A percentile compares a stretch with the other conserved stretches of the same genome.
phyloP scores from a whole-genome alignment of 1,140 invertebrate genomes.

The Elysia chlorotica region DNA sequence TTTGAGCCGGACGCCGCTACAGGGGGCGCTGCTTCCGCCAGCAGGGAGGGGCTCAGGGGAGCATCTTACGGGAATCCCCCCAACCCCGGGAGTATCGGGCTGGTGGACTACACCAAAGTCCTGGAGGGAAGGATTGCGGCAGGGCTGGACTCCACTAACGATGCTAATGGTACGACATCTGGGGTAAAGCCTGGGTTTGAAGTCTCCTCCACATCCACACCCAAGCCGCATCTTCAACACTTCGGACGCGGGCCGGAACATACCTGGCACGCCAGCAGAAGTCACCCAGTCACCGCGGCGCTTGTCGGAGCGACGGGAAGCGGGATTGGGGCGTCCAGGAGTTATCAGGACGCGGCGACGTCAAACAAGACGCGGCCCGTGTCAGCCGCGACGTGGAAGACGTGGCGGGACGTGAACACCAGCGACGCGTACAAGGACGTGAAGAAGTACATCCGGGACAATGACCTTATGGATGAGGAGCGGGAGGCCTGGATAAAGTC shows the following conservation, averaged over 20 bases:
- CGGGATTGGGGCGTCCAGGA: background rate
- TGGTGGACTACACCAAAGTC: background rate
- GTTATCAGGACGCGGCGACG: background rate
- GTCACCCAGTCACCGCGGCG: too few species aligned
- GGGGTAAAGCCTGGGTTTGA: too few species aligned
- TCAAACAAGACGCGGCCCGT: background rate
- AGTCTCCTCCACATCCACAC: too few species aligned
- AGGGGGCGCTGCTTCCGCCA: background rate
- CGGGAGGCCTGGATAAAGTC: slow-evolving; percentile 44
- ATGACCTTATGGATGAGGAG: slow-evolving; percentile 48
- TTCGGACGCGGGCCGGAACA: too few species aligned
- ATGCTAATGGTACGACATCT: too few species aligned
- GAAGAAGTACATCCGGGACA: slow-evolving; percentile 50
- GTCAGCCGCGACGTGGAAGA: slow-evolving; percentile 47
- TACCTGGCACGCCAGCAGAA: too few species aligned
- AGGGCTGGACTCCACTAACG: background rate
- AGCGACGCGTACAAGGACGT: slow-evolving; percentile 53
- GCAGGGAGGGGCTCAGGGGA: background rate
- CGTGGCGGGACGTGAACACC: slow-evolving; percentile 49
- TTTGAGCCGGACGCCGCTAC: background rate
- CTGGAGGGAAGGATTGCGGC: background rate
- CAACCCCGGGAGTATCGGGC: too few species aligned
- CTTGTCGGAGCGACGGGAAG: background rate
- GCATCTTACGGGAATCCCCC: too few species aligned
- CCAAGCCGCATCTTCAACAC: too few species aligned